phyloP scores from a whole-genome alignment of 2,888 invertebrate genomes.

The Scaeva pyrastri region DNA sequence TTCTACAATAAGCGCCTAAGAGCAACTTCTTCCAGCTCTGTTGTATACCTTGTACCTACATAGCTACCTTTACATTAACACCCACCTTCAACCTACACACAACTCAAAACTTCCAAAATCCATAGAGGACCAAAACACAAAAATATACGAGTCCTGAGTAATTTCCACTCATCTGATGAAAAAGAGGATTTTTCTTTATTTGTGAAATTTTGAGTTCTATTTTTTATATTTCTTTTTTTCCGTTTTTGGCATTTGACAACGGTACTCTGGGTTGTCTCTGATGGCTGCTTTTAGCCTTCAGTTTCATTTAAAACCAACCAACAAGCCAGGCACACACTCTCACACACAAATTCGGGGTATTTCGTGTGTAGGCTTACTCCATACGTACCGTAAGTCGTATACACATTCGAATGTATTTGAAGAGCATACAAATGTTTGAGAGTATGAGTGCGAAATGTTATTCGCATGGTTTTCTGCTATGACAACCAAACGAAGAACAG shows the following conservation, averaged over 20 bases:
- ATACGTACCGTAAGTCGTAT: background rate
- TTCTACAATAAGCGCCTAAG: background rate
- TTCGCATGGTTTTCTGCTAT: slow-evolving; percentile 74
- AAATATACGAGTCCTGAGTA: background rate
- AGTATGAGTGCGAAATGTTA: slow-evolving; percentile 36
- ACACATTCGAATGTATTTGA: slow-evolving; percentile 14
- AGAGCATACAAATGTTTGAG: slow-evolving; percentile 1
- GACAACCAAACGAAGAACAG: slow-evolving; percentile 84
- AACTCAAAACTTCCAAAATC: slow-evolving; percentile 53
- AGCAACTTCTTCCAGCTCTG: background rate
- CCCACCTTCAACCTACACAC: background rate
- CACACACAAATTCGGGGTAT: slow-evolving; percentile 57
- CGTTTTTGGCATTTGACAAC: slow-evolving; percentile 72
- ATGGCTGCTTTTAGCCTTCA: slow-evolving; percentile 63
- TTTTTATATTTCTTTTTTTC: slow-evolving; percentile 27
- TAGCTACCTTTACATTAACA: no score
- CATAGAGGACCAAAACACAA: slow-evolving; percentile 66
- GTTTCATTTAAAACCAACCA: slow-evolving; percentile 72
- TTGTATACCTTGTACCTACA: no score
- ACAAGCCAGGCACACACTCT: slow-evolving; percentile 52
- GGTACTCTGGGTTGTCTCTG: slow-evolving; percentile 65
- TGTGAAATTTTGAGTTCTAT: slow-evolving; percentile 22
- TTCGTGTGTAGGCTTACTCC: slow-evolving; percentile 27
- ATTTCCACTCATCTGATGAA: slow-evolving; percentile 50
- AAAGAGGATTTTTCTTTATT: slow-evolving; percentile 58